Conservation (phyloP, 2,113 vertebrate genomes). For the Cyprinodon brontotheroides region DNA sequence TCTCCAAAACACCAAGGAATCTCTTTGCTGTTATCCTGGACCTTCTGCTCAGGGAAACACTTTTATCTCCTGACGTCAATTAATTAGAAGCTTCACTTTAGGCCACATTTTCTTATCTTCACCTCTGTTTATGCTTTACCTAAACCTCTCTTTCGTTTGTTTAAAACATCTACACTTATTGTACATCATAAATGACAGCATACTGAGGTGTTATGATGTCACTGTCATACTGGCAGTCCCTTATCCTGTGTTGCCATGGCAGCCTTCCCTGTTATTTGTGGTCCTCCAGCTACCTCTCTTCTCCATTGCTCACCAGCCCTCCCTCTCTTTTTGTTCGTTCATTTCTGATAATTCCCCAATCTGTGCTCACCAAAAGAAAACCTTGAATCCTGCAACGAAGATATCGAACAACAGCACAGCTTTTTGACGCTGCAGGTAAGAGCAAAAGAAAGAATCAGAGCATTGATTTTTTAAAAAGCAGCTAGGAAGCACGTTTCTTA, state of each 20-base stretch:
- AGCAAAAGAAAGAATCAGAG: slow-evolving; percentile 5
- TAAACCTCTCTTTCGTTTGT: not conserved
- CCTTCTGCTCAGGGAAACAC: not conserved
- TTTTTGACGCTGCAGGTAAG: slow-evolving; percentile 34
- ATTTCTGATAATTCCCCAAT: slow-evolving; percentile 43
- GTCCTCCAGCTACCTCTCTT: slow-evolving; percentile 35
- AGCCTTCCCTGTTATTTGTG: slow-evolving; percentile 55
- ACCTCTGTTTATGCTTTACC: not conserved
- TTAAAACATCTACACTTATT: not conserved
- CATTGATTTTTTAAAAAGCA: not conserved
- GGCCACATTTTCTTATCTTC: not conserved
- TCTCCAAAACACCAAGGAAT: not conserved
- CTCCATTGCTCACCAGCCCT: slow-evolving; percentile 16
- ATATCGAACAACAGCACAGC: slow-evolving; percentile 15
- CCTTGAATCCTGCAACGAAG: slow-evolving; percentile 14
- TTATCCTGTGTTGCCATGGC: slow-evolving; percentile 67
- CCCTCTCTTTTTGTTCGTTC: slow-evolving; percentile 33
- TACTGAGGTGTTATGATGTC: slow-evolving; percentile 53
- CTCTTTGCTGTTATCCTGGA: not conserved
- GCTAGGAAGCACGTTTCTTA: not conserved
- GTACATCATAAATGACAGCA: not conserved
- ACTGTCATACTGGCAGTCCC: slow-evolving; percentile 33
- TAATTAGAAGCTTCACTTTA: not conserved
- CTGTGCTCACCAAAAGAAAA: slow-evolving; percentile 42
- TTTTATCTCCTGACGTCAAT: not conserved